Base-by-base conservation (phyloP, 2,888 invertebrate genomes). In the Pseudococcus viburni region DNA sequence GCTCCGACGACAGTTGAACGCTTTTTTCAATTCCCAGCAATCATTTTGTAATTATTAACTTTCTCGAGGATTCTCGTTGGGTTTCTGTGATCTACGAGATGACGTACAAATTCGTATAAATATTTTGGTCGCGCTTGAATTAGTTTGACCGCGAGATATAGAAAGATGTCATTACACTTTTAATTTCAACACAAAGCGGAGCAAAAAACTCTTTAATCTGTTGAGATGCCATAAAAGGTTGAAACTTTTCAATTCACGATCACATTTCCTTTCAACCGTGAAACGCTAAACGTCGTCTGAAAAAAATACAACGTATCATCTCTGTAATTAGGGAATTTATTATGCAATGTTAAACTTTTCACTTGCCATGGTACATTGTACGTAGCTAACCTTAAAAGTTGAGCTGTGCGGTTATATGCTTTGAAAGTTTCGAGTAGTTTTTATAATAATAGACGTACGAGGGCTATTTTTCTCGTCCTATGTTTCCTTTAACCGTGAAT, bases 401-500 rank as follows among this genome's bases (percentile, higher is more conserved):
- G 73, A 4, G 1, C 19, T 12, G 17, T 15, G 19, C 64, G 19
- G 64, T 73, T 73, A 15, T 68, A 19, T 17, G 17, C 73, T 73
- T 73, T 73, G 73, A 73, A 73, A 73, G 33, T 73, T 73, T 33
- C 33, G 73, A 73, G 73, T 33, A 33, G 26, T 73, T 33, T 39
- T 73, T 22, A 26, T 68, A 33, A 73, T 73, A 73, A 33, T 73
- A 73, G 73, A 73, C 6, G 33, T 33, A 33, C 17, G 33, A 6
- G 73, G 26, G 3, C 15, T 73, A 73, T 73, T 73, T 73, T 73
- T 73, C 64, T 39, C 33, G 5, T 33, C 3, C 33, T 3, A 33
- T 73, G 73, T 73, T 73, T 73, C 68, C 73, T 73, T 73, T 73
- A 73, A 73, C 73, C 73, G 33, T 73, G 73, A 73, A 73, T 73